Evolutionary conservation across 2,888 invertebrate species (phyloP), one percentile per base, ranked within the genome.

Genomic region (Xestia rhomboidea): DNA sequence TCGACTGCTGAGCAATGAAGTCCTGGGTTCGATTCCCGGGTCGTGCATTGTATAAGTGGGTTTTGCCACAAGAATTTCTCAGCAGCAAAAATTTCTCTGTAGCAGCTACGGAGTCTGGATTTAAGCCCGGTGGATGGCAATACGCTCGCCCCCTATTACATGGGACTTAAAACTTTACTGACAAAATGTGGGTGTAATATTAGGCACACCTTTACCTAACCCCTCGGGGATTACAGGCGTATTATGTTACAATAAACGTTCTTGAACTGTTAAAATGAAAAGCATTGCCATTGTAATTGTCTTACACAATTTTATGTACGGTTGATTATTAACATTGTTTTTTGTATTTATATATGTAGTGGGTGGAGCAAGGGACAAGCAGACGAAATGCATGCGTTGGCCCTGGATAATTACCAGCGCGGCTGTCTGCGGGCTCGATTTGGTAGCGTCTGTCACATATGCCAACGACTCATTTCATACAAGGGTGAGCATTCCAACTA

Each of bases 401-500:
- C 95, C 95, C 0, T 96, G 95, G 95, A 90, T 95, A 2, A 77
- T 93, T 10, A 85, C 90, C 2, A 93, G 94, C 0, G 89, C 94
- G 13, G 82, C 88, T 0, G 84, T 92, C 1, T 91, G 92, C 57
- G 87, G 81, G 0, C 69, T 94, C 18, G 96, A 96, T 72, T 73
- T 95, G 15, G 91, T 94, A 4, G 93, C 94, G 1, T 85, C 93
- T 0, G 92, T 95, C 44, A 93, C 92, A 0, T 96, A 93, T 73
- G 92, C 92, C 7, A 95, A 95, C 75, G 96, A 96, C 80, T 90
- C 93, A 5, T 95, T 95, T 82, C 92, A 95, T 72, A 95, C 95
- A 3, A 91, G 91, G 90, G 96, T 96, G 86, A 91, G 91, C 85
- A 77, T 72, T 67, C 44, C 11, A 54, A 27, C 7, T 18, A 30